Evolutionary conservation across 2,113 vertebrate species (phyloP).

Genomic region (Edolisoma coerulescens): DNA sequence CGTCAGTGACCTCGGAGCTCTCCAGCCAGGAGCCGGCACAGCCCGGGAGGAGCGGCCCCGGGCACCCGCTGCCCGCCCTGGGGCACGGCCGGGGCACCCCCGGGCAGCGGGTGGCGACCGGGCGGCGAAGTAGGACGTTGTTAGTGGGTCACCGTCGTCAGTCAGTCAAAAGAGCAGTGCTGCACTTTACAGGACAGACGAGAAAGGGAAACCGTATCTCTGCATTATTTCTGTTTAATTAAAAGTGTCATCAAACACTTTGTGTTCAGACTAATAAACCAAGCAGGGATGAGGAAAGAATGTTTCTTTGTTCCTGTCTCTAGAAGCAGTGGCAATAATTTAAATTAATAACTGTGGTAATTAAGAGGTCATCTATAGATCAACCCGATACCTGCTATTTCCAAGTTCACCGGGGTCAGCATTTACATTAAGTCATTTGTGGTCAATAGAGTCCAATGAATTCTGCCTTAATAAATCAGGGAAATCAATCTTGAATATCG

Average conservation of each 20-base stretch:
- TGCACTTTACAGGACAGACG: conserved; percentile 71
- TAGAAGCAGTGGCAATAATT: conserved; percentile 76
- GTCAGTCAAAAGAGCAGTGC: conserved; percentile 73
- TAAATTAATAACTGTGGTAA: conserved; percentile 79
- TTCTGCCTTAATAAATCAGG: conserved; percentile 38
- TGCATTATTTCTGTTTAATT: conserved; percentile 77
- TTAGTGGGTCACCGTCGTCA: conserved; percentile 51
- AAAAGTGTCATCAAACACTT: conserved; percentile 80
- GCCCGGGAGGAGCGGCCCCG: neutral
- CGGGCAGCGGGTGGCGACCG: conserved; percentile 1
- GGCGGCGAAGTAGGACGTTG: conserved; percentile 31
- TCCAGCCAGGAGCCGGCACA: neutral
- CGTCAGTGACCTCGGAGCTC: neutral
- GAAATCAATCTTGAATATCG: conserved; percentile 12
- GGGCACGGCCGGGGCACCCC: neutral
- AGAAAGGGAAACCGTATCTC: conserved; percentile 69
- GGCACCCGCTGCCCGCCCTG: neutral
- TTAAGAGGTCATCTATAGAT: conserved; percentile 81
- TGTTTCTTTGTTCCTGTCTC: conserved; percentile 73
- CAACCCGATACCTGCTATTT: conserved; percentile 65
- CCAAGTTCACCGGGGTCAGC: conserved; percentile 61
- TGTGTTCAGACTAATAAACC: conserved; percentile 67
- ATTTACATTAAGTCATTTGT: conserved; percentile 75
- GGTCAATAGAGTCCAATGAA: conserved; percentile 38
- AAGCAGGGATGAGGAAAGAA: conserved; percentile 70